Conservation (phyloP, 2,113 vertebrate species). For the Equus przewalskii region DNA sequence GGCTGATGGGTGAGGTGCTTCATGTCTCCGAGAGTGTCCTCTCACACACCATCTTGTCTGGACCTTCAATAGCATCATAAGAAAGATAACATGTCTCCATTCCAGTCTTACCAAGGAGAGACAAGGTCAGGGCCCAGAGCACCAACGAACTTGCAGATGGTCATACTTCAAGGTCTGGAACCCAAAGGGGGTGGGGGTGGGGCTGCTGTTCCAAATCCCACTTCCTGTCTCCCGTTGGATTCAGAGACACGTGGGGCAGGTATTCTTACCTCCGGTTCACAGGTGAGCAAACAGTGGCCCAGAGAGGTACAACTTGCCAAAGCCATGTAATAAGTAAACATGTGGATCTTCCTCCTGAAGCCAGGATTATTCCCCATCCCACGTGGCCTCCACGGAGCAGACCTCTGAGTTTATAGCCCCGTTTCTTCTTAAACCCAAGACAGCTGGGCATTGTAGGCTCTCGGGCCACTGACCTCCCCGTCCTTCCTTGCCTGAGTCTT, state of each 20-base stretch:
- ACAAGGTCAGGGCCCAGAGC: neutral
- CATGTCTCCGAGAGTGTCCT: neutral
- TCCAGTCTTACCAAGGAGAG: neutral
- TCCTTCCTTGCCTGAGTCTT: neutral
- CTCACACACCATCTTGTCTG: neutral
- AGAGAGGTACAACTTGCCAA: neutral
- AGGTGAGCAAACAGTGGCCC: neutral
- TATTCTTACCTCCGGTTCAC: neutral
- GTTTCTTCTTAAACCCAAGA: neutral
- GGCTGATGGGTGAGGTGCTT: neutral
- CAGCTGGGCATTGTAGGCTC: neutral
- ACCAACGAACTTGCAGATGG: neutral
- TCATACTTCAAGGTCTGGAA: constrained; percentile 1
- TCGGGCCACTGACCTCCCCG: neutral
- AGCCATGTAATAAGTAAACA: neutral
- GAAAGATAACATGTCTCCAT: neutral
- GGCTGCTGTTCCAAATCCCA: neutral
- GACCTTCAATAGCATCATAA: neutral
- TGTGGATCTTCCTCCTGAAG: neutral
- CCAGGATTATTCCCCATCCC: neutral
- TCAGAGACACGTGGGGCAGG: neutral
- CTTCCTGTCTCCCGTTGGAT: neutral
- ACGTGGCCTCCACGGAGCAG: neutral
- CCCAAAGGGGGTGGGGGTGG: neutral
- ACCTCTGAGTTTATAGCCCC: neutral